Evolutionary conservation across 2,888 invertebrate species (phyloP), one percentile per base, ranked within the genome.

Genomic region (Drosophila parthenogenetica): DNA sequence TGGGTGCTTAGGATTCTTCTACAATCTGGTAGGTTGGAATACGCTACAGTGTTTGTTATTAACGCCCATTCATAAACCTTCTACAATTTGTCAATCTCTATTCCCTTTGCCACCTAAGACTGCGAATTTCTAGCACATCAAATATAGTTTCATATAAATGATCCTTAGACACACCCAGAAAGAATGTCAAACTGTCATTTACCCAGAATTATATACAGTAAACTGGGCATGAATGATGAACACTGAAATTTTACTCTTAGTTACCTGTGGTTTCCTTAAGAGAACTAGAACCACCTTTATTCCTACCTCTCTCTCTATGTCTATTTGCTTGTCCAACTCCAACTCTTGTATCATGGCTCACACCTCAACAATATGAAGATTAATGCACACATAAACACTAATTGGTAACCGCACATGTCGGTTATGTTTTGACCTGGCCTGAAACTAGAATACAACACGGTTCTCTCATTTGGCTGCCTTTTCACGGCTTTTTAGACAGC

Each of bases 401-500:
- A 85, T 85, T 85, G 70, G 43, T 55, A 40, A 60, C 60, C 62
- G 46, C 50, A 59, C 67, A 74, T 60, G 67, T 45, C 58, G 72
- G 60, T 60, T 53, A 57, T 45, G 42, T 40, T n/a, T 16, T 39
- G 62, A 22, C 40, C 46, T 48, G 57, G 10, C 25, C 37, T 45
- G 48, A 19, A 29, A 49, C 39, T 35, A 45, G 48, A 32, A 42
- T 29, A 35, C 35, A 35, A 13, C 45, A 58, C 19, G 43, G 35
- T 10, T 35, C 50, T 37, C 51, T 57, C 45, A 68, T 73, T 55
- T 68, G 61, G 22, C 35, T 45, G 55, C 45, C 32, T 58, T 68
- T 76, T 80, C 72, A 78, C 53, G 71, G 66, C 61, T 45, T 60
- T 67, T 77, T 63, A 50, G 67, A 17, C 70, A 67, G 64, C 76